Base-by-base conservation (phyloP, 2,797 vertebrate genomes). In the Serranus cabrilla region DNA sequence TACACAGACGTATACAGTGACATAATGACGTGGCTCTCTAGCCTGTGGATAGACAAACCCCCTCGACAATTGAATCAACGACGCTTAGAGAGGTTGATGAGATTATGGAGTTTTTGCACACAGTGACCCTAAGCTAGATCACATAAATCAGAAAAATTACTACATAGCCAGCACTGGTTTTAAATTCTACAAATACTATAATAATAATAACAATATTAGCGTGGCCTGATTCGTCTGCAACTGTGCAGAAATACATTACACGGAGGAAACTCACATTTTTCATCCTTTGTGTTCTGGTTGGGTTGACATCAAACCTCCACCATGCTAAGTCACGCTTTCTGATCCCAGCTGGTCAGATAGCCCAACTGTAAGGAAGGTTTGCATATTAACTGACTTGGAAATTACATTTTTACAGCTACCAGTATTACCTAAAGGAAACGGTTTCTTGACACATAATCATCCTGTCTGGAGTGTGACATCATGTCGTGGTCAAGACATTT, bases 231-330 rank as follows among this genome's bases (percentile, higher is more conserved):
- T 6, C 27, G 6, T 27, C 27, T 27, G 27, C 27, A n/a, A n/a
- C 6, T 6, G 27, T 27, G 27, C 3, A 27, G 27, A 27, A 27
- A 27, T 27, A 46, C 9, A 16, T 63, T 57, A 62, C 47, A 46
- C 46, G 16, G 68, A 55, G 37, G 11, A 14, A 67, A n/a, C 47
- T 39, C 11, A 18, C 42, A 57, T 50, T 46, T 72, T n/a, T 59
- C 46, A 56, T 40, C 49, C 27, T 17, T 20, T 50, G 18, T 58
- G 34, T 42, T 21, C 14, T 23, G 43, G 6, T 23, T 34, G 6
- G 11, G 20, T 52, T 4, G 43, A 52, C 4, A 34, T 54, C 49
- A 47, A 61, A 49, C 23, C 58, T 51, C 14, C 10, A n/a, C 11
- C 37, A n/a, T 1, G 45, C n/a, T 42, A n/a, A 74, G 50, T 45